A percentile compares a stretch with the other conserved stretches of the same genome.
These are phyloP conservation scores for Thamnaconus septentrionalis DNA, from an alignment of 2,113 vertebrate genomes.

Conservation along the genomic window DNA sequence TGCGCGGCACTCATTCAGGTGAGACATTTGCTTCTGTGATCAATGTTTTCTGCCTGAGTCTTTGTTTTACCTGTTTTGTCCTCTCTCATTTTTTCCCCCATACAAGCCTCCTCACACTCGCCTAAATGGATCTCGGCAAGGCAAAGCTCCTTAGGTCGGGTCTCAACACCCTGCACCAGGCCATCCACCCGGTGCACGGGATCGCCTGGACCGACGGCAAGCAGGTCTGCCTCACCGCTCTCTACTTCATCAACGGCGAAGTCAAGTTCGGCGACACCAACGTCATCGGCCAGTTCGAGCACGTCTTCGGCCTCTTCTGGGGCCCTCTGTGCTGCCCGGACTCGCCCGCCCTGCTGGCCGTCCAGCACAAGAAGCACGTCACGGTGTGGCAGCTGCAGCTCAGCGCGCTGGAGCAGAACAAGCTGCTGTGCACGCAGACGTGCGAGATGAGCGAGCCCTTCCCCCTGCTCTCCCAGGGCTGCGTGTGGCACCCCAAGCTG, in stretches of 20 bases:
- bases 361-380: conserved; percentile 90
- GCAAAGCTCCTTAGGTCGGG: conserved; percentile 89
- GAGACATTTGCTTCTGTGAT: conserved; percentile 16
- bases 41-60: conserved; percentile 25
- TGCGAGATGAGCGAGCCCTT: conserved; percentile 87
- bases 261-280: conserved; percentile 86
- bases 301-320: conserved; percentile 90
- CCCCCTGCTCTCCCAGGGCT: conserved; percentile 89
- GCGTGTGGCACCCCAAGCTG: conserved; percentile 90
- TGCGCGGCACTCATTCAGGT: conserved; percentile 20
- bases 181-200: conserved; percentile 88
- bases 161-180: conserved; percentile 88
- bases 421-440: conserved; percentile 84
- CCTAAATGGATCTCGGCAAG: conserved; percentile 90
- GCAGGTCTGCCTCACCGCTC: conserved; percentile 85
- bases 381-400: conserved; percentile 89
- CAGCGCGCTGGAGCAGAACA: conserved; percentile 78
- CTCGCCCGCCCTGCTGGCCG: conserved; percentile 81
- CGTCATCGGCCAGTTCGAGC: conserved; percentile 91
- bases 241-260: conserved; percentile 78
- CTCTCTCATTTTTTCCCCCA: not conserved
- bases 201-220: conserved; percentile 95
- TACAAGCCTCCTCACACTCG: conserved; percentile 4
- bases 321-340: conserved; percentile 74
- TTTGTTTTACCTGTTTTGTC: conserved; percentile 3